Conservation (phyloP, 2,113 vertebrate genomes). For the Leptocoma aspasia region DNA sequence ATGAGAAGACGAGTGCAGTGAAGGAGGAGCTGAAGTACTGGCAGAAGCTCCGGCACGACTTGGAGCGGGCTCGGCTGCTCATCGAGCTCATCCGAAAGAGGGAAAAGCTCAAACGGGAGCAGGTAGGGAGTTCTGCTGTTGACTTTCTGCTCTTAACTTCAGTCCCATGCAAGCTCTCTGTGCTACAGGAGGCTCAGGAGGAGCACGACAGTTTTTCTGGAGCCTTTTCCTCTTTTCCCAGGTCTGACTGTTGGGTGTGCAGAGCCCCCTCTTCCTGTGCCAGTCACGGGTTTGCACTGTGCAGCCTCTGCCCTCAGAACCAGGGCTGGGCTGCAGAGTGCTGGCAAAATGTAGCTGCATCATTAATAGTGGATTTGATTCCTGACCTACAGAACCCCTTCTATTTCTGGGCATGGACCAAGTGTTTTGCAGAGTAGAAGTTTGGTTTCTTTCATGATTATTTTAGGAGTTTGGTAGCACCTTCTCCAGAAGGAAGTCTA, state of each 20-base stretch:
- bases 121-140: conserved; percentile 73
- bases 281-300: background rate
- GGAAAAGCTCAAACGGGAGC: conserved; percentile 95
- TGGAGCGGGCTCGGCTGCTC: conserved; percentile 91
- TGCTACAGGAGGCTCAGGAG: background rate
- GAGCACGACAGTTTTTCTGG: background rate
- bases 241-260: background rate
- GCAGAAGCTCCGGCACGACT: conserved; percentile 96
- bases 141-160: background rate
- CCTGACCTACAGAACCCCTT: background rate
- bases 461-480: background rate
- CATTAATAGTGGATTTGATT: background rate
- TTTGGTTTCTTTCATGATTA: background rate
- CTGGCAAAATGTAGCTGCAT: background rate
- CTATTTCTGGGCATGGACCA: background rate
- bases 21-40: conserved; percentile 95
- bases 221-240: background rate
- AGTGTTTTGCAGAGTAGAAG: background rate
- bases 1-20: conserved; percentile 91
- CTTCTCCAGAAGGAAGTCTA: background rate
- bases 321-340: background rate
- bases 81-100: conserved; percentile 97
- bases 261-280: background rate
- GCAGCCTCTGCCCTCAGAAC: background rate
- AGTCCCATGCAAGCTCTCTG: background rate